Evolutionary conservation across 2,113 vertebrate species (phyloP), one percentile per base, ranked within the genome.

Genomic region (Nerophis lumbriciformis): DNA sequence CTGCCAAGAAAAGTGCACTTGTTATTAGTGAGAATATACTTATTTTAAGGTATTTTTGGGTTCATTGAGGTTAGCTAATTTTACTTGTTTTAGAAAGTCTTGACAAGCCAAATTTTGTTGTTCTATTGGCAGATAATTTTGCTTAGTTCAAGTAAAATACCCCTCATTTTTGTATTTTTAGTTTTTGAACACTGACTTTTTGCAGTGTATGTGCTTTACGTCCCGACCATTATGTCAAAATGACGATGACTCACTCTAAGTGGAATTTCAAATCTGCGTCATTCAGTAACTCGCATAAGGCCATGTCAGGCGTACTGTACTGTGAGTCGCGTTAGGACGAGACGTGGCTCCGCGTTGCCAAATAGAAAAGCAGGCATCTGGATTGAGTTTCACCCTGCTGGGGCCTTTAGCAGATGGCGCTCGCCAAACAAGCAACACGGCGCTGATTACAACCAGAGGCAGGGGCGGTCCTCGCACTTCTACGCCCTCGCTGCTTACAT

Each of bases 371-470:
- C 68, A 79, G 73, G 70, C 86, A 90, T 90, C 85, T 88, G 87
- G 84, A 79, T 85, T 59, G 61, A 83, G 79, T 88, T 87, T 80
- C 68, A 71, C 42, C 53, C 80, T 5, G 39, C 63, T 77, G 77
- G 67, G 75, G 72, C 75, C 72, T 71, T 77, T 66, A 59, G 78
- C 83, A 85, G 82, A 83, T 82, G 79, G 81, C 58, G 71, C 69
- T 83, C 37, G 53, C 78, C 79, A 88, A 85, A 87, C 73, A 87
- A 85, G 83, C 76, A 84, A 68, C 55, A 58, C 61, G 45, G 35
- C 56, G 15, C 61, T 87, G 81, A 88, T 89, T 86, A 67, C 61
- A 90, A 82, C 69, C 87, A 88, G 82, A 85, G 71, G 74, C 71
- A 69, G 8, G 19, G 16, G 70, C 12, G 36, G 39, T 28, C 62